These are phyloP conservation scores for Atta colombica DNA, from an alignment of 1,140 invertebrate species.

Conservation along the genomic window DNA sequence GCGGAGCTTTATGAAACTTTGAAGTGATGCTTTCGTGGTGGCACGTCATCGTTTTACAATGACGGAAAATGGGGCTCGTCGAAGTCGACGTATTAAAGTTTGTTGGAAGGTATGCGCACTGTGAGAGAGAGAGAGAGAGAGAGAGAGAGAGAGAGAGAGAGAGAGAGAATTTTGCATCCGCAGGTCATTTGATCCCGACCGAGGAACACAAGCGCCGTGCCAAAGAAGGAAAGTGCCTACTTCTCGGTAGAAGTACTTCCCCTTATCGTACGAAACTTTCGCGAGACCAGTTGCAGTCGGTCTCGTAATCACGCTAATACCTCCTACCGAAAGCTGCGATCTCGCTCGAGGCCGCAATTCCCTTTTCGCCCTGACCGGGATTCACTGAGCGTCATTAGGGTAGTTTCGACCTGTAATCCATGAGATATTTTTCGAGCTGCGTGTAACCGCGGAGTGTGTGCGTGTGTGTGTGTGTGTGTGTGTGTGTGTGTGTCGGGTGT, in stretches of 20 bases:
- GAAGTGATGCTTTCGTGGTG: conserved; percentile 47
- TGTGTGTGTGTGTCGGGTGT: background rate
- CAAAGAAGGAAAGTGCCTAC: conserved; percentile 58
- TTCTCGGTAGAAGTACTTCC: conserved; percentile 42
- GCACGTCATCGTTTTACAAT: conserved; percentile 18
- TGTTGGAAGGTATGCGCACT: conserved; percentile 44
- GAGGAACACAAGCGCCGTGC: conserved; percentile 39
- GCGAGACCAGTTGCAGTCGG: conserved; percentile 51
- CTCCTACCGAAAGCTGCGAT: conserved; percentile 49
- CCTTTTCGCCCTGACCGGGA: conserved; percentile 8
- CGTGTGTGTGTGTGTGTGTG: background rate
- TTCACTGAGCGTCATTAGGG: conserved; percentile 32
- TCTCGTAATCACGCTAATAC: conserved; percentile 67
- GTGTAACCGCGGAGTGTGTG: background rate
- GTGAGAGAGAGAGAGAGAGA: background rate
- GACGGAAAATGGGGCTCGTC: conserved; percentile 33
- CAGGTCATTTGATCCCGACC: conserved; percentile 54
- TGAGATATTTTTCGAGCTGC: conserved; percentile 43
- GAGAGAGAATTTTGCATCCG: conserved; percentile 61
- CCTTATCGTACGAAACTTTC: conserved; percentile 63
- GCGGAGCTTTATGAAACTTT: conserved; percentile 56
- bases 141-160: no score
- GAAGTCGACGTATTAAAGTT: conserved; percentile 60
- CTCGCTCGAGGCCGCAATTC: conserved; percentile 7
- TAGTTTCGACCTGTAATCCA: conserved; percentile 45